These are phyloP conservation scores for Nothobranchius kuhntae DNA, from an alignment of 2,113 vertebrate genomes.

Conservation along the genomic window DNA sequence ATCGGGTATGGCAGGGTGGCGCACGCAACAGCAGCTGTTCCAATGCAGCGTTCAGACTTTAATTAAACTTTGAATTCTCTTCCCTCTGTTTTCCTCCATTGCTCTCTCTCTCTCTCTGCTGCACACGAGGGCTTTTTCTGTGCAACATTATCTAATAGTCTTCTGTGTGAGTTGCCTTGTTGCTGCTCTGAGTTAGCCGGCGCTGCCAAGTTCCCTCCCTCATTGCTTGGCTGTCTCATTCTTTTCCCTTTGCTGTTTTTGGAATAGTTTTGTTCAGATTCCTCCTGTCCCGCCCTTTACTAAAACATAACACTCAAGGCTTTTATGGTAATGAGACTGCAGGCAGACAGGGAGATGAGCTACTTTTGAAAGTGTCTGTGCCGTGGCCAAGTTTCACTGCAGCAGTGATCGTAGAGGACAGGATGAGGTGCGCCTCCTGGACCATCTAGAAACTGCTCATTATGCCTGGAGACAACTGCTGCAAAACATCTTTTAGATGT, in stretches of 20 bases:
- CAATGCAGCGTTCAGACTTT: slow-evolving; percentile 42
- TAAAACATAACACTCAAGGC: slow-evolving; percentile 52
- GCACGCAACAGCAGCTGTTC: slow-evolving; percentile 62
- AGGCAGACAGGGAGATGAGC: slow-evolving; percentile 60
- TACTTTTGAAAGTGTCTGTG: slow-evolving; percentile 62
- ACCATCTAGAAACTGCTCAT: slow-evolving; percentile 44
- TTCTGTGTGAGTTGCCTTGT: slow-evolving; percentile 39
- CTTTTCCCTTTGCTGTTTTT: slow-evolving; percentile 55
- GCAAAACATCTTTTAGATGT: background rate
- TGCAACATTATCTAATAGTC: slow-evolving; percentile 51
- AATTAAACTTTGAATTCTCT: slow-evolving; percentile 68
- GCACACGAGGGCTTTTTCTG: slow-evolving; percentile 30
- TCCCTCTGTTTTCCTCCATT: slow-evolving; percentile 37
- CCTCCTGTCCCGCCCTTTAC: slow-evolving; percentile 62
- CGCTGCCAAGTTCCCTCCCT: slow-evolving; percentile 68
- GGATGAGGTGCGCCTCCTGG: slow-evolving; percentile 50
- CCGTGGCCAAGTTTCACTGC: slow-evolving; percentile 59
- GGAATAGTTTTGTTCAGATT: slow-evolving; percentile 66
- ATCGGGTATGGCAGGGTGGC: slow-evolving; percentile 40
- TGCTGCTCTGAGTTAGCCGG: slow-evolving; percentile 43
- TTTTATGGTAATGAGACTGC: slow-evolving; percentile 66
- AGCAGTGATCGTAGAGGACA: slow-evolving; percentile 43
- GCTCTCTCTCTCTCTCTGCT: slow-evolving; percentile 17
- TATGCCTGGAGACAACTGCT: slow-evolving; percentile 4
- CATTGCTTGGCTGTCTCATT: slow-evolving; percentile 42